A percentile compares a stretch with the other conserved stretches of the same genome.
Evolutionary conservation across 2,888 invertebrate species (phyloP).

Genomic region (Caenorhabditis panamensis): DNA sequence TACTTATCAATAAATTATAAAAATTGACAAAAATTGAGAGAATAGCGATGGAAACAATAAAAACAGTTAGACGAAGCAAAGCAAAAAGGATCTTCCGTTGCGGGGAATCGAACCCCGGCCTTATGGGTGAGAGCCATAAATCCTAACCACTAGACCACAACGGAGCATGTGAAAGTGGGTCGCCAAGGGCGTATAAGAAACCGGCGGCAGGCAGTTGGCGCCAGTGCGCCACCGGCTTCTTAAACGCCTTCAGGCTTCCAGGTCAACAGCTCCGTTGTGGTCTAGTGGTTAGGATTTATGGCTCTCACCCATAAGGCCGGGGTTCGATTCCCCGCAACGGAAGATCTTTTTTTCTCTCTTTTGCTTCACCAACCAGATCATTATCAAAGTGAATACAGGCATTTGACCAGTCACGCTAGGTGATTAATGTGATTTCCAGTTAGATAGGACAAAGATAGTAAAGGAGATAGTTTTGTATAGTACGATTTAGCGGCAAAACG

Average conservation of each 20-base stretch:
- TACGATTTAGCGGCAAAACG: too few species aligned
- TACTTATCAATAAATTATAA: background rate
- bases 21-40: background rate
- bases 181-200: background rate
- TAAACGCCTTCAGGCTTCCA: too few species aligned
- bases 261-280: too few species aligned
- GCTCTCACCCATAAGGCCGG: conserved; percentile 70
- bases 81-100: conserved; percentile 58
- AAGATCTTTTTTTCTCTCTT: background rate
- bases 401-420: background rate
- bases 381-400: background rate
- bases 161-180: conserved; percentile 24
- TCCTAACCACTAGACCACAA: conserved; percentile 72
- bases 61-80: background rate
- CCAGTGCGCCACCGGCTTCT: background rate
- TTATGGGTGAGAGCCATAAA: conserved; percentile 72
- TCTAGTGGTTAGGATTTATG: conserved; percentile 71
- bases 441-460: background rate
- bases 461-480: background rate
- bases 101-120: conserved; percentile 71
- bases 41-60: too few species aligned
- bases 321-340: conserved; percentile 68
- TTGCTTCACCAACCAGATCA: background rate
- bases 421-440: background rate
- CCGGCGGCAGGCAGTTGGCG: background rate